A percentile compares a stretch with the other conserved stretches of the same genome.
Conservation (phyloP, 2,888 invertebrate genomes). For the Anarsia innoxiella region DNA sequence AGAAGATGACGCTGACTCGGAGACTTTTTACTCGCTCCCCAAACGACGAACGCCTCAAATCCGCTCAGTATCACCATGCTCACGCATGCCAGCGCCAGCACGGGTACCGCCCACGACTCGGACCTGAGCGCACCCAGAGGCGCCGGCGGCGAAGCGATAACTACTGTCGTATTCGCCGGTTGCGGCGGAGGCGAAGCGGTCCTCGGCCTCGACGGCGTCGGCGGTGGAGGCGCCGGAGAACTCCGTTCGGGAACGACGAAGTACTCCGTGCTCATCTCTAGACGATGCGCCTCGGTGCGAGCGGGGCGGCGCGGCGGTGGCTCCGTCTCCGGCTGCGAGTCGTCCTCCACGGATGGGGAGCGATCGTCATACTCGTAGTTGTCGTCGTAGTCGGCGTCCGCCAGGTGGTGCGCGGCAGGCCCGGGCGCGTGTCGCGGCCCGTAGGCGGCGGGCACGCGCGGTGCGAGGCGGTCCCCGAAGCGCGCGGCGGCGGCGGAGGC, state of each 20-base stretch:
- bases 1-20: constrained; percentile 90
- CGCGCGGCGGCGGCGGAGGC: constrained; percentile 44
- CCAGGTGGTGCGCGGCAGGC: constrained; percentile 34
- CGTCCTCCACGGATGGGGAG: constrained; percentile 34
- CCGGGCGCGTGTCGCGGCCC: constrained; percentile 48
- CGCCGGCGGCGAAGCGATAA: constrained; percentile 26
- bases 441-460: constrained; percentile 58
- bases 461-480: constrained; percentile 59
- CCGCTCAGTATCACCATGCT: constrained; percentile 89
- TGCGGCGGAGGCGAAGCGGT: constrained; percentile 34
- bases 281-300: constrained; percentile 68
- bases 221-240: constrained; percentile 39
- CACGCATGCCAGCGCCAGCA: constrained; percentile 87
- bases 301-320: constrained; percentile 50
- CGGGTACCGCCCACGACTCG: constrained; percentile 93
- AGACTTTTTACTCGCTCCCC: constrained; percentile 85
- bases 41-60: constrained; percentile 92
- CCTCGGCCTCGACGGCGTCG: constrained; percentile 46
- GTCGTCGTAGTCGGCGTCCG: constrained; percentile 48
- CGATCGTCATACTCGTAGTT: constrained; percentile 53
- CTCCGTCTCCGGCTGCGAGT: constrained; percentile 33
- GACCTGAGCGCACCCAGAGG: constrained; percentile 72
- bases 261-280: constrained; percentile 90
- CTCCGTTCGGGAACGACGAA: constrained; percentile 81
- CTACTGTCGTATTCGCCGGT: constrained; percentile 39